Evolutionary conservation across 1,140 invertebrate species (phyloP).

Genomic region (Drusus annulatus): DNA sequence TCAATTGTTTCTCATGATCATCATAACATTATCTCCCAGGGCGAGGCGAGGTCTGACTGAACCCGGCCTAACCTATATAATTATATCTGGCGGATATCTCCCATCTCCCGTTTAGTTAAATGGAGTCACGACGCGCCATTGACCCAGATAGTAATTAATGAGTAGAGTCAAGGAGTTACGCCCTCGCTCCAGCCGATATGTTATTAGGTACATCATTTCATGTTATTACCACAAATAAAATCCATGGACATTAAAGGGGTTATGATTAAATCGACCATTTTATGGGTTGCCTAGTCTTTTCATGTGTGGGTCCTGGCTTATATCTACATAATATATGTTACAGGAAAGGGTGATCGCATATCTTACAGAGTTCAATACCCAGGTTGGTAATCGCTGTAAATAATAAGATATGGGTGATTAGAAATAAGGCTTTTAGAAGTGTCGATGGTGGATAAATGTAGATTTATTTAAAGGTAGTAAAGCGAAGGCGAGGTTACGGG

Average conservation of each 20-base stretch:
- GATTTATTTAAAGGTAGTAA: too few species aligned
- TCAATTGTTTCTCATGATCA: neutral
- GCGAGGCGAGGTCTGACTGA: neutral
- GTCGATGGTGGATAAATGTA: too few species aligned
- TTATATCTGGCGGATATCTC: neutral
- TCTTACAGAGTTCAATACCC: too few species aligned
- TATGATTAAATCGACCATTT: conserved; percentile 29
- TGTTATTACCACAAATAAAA: conserved; percentile 30
- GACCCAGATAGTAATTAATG: conserved; percentile 32
- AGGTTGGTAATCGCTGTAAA: too few species aligned
- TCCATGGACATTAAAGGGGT: conserved; percentile 12
- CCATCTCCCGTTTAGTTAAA: neutral
- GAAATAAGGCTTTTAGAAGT: too few species aligned
- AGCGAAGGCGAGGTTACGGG: too few species aligned
- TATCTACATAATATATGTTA: too few species aligned
- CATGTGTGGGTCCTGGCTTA: too few species aligned
- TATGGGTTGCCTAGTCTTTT: too few species aligned
- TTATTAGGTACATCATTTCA: neutral
- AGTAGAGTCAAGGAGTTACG: neutral
- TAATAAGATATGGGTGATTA: too few species aligned
- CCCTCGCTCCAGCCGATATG: neutral
- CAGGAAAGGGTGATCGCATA: too few species aligned
- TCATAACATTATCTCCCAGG: conserved; percentile 2
- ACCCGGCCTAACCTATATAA: neutral
- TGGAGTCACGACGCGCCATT: conserved; percentile 15